These are phyloP conservation scores for Ceratosolen solmsi DNA, from an alignment of 1,140 invertebrate genomes.

Conservation along the genomic window DNA sequence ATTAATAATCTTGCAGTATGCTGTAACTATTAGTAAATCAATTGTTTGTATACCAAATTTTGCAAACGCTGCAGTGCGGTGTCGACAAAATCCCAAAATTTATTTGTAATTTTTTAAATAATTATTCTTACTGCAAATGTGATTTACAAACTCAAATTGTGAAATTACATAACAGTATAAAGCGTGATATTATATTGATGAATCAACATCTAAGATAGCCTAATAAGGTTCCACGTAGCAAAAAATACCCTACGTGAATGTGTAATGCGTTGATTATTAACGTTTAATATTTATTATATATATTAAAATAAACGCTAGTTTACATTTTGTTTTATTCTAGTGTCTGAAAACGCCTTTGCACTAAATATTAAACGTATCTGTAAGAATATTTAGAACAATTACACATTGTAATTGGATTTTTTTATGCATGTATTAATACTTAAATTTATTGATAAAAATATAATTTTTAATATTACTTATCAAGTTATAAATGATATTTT, in stretches of 20 bases:
- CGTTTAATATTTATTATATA: slow-evolving; percentile 41
- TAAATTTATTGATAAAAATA: slow-evolving; percentile 6
- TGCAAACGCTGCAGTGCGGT: slow-evolving; percentile 37
- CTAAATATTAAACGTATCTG: background rate
- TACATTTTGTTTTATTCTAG: slow-evolving; percentile 20
- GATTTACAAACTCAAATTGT: slow-evolving; percentile 12
- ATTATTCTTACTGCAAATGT: slow-evolving; percentile 27
- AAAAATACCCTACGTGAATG: slow-evolving; percentile 14
- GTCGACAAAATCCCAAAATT: background rate
- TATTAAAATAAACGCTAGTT: slow-evolving; percentile 26
- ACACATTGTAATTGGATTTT: slow-evolving; percentile 6
- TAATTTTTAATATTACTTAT: background rate
- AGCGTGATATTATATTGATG: slow-evolving; percentile 28
- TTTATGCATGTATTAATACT: background rate
- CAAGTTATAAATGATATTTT: background rate
- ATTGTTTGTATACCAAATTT: slow-evolving; percentile 34
- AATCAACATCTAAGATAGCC: slow-evolving; percentile 22
- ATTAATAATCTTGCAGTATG: slow-evolving; percentile 13
- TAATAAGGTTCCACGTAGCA: slow-evolving; percentile 13
- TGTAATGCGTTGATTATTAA: slow-evolving; percentile 42
- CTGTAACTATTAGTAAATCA: slow-evolving; percentile 15
- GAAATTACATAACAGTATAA: slow-evolving; percentile 1
- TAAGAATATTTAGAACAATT: slow-evolving; percentile 7
- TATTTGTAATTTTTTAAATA: slow-evolving; percentile 26
- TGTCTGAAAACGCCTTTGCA: slow-evolving; percentile 10